Base-by-base conservation (phyloP, 1,140 invertebrate genomes). In the Panulirus ornatus region DNA sequence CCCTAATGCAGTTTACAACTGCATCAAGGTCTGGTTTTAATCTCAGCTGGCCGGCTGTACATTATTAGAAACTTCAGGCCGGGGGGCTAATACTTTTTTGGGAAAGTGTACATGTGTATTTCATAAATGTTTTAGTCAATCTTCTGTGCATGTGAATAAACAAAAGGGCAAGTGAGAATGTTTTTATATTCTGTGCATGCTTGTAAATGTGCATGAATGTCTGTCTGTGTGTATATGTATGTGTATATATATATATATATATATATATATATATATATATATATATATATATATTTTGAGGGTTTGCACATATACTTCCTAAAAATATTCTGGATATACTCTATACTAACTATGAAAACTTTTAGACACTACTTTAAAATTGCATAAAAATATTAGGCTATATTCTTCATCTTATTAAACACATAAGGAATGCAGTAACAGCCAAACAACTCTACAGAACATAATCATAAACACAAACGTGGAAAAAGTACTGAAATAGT, bases 381-480 rank as follows among this genome's bases (percentile, higher is more conserved):
- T n/a, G n/a, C n/a, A n/a, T n/a, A 58, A 58, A 58, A 30, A 66
- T 66, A 6, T 27, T 30, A 30, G 58, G 58, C 1, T 66, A 30
- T 19, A 14, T 14, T 22, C 19, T 22, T 8, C 58, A 66, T 30
- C 9, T n/a, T 66, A 66, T n/a, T 5, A 0, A 30, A 27, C n/a
- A 66, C 58, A 66, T 8, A 66, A 75, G n/a, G 30, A 73, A 75
- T 71, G 70, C 70, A 85, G 19, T 47, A 73, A 85, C 83, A 85
- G 66, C 34, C 30, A 75, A 16, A 85, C 83, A 85, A 51, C 27
- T 73, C 83, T 85, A 85, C 83, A 66, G 36, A 71, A 85, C 36
- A 71, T 42, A 42, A 44, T 66, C 19, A 63, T 40, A 58, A 73
- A 84, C 38, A 58, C 83, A 85, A 51, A 75, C 42, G 83, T 85